phyloP scores from a whole-genome alignment of 2,888 invertebrate species.

The Acanthosepion lycidas region DNA sequence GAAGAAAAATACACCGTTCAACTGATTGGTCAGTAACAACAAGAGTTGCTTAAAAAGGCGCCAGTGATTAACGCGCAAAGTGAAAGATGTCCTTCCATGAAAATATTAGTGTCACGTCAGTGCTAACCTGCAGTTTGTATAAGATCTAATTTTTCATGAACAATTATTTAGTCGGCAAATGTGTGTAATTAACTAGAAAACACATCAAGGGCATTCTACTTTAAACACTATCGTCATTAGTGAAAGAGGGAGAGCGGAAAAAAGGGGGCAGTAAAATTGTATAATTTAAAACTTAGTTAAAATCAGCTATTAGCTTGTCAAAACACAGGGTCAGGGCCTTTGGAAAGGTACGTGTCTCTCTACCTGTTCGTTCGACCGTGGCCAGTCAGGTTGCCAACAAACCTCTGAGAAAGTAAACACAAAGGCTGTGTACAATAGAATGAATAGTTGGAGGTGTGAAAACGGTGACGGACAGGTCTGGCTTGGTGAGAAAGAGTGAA shows the following conservation, averaged over 20 bases:
- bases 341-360: background rate
- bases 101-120: conserved; percentile 2
- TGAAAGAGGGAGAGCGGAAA: background rate
- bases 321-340: conserved; percentile 21
- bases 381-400: background rate
- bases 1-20: background rate
- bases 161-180: background rate
- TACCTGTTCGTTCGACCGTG: background rate
- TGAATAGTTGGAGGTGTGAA: conserved; percentile 1
- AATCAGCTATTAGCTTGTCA: conserved; percentile 33
- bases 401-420: conserved; percentile 4
- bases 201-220: conserved; percentile 6
- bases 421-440: conserved; percentile 20
- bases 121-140: conserved; percentile 33
- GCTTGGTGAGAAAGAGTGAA: background rate
- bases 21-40: background rate
- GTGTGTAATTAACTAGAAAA: conserved; percentile 12
- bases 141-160: conserved; percentile 33
- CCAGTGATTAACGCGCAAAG: background rate
- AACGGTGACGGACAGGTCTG: background rate
- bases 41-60: background rate
- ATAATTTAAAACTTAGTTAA: conserved; percentile 33
- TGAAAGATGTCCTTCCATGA: background rate
- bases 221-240: background rate
- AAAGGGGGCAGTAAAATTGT: background rate